Conservation (phyloP, 2,113 vertebrate species). For the Murina feae region DNA sequence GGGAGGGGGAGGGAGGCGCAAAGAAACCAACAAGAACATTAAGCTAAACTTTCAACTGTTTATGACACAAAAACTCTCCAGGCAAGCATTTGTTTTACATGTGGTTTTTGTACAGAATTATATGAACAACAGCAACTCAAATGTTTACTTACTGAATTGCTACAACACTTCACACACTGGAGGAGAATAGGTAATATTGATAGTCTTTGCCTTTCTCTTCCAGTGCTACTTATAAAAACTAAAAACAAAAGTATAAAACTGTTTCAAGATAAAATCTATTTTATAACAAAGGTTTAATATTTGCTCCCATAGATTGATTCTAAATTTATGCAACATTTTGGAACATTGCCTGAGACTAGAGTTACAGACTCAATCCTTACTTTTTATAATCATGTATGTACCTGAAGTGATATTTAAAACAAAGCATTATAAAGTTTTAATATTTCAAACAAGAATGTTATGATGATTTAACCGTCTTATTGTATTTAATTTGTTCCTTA, state of each 20-base stretch:
- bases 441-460: constrained; percentile 22
- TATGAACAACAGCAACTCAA: neutral
- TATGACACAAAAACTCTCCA: neutral
- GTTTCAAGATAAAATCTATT: neutral
- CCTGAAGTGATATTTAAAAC: neutral
- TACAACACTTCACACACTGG: neutral
- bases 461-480: neutral
- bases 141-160: constrained; percentile 36
- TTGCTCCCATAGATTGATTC: neutral
- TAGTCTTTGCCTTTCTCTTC: constrained; percentile 16
- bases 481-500: constrained; percentile 46
- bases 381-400: neutral
- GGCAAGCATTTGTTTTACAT: neutral
- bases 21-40: neutral
- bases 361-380: neutral
- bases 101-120: constrained; percentile 13
- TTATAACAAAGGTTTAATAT: neutral
- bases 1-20: neutral
- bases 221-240: neutral
- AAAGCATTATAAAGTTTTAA: constrained; percentile 33
- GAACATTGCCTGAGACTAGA: neutral
- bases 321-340: neutral
- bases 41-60: neutral
- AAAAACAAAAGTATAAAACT: neutral
- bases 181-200: neutral